phyloP scores from a whole-genome alignment of 2,797 vertebrate genomes.

The Euthynnus affinis region DNA sequence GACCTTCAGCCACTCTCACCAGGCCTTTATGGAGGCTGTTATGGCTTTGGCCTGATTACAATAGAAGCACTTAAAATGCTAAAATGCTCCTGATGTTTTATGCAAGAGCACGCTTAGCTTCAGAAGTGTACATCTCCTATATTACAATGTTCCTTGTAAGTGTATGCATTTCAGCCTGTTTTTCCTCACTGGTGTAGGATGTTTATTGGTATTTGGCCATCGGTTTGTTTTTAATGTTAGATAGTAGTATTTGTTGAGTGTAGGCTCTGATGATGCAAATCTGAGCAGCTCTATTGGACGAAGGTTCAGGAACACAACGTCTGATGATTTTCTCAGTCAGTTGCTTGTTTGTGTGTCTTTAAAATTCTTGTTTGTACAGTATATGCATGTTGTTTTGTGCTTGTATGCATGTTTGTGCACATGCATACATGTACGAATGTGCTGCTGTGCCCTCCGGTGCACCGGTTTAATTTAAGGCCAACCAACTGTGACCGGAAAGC shows the following conservation, averaged over 20 bases:
- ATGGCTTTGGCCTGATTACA: constrained; percentile 78
- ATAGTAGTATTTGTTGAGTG: constrained; percentile 47
- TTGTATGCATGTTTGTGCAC: constrained; percentile 23
- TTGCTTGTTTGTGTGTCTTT: constrained; percentile 3
- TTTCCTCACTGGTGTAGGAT: constrained; percentile 2
- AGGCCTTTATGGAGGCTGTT: constrained; percentile 72
- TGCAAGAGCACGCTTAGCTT: constrained; percentile 70
- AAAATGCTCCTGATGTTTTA: constrained; percentile 77
- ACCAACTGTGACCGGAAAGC: constrained; percentile 77
- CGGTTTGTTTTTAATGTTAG: constrained; percentile 35
- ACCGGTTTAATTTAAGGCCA: constrained; percentile 79
- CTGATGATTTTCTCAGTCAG: constrained; percentile 8
- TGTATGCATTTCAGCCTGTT: constrained; percentile 36
- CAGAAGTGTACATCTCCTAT: constrained; percentile 51
- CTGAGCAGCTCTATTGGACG: constrained; percentile 18
- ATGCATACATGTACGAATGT: constrained; percentile 22
- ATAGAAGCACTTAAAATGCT: constrained; percentile 82
- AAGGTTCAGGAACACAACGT: constrained; percentile 22
- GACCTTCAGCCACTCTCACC: constrained; percentile 72
- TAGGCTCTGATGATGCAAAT: constrained; percentile 36
- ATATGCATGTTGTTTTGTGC: neutral
- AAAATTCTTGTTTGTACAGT: constrained; percentile 13
- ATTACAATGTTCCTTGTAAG: constrained; percentile 45
- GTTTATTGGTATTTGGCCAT: constrained; percentile 27
- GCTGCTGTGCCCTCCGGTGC: constrained; percentile 30